Evolutionary conservation across 2,888 invertebrate species (phyloP).

Genomic region (Chloroclystis v-ata): DNA sequence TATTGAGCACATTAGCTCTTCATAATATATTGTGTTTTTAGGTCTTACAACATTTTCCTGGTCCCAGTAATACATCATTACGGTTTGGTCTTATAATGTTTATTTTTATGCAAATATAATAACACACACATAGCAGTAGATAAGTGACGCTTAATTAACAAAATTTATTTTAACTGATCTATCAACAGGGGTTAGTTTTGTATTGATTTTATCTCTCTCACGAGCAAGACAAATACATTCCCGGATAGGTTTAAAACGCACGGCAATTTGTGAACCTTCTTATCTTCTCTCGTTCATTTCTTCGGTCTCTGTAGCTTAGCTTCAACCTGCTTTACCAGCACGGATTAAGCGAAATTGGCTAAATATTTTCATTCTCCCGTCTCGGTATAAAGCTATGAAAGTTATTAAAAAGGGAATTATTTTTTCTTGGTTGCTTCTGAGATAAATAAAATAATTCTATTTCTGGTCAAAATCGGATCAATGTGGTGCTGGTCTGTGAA

Average conservation of each 20-base stretch:
- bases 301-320: constrained; percentile 41
- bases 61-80: no score
- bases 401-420: constrained; percentile 14
- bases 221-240: neutral
- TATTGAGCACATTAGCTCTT: no score
- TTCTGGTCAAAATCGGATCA: no score
- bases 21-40: no score
- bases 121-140: no score
- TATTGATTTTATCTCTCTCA: neutral
- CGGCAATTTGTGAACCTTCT: constrained; percentile 9
- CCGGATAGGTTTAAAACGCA: constrained; percentile 1
- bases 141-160: no score
- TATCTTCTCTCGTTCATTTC: constrained; percentile 11
- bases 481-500: no score
- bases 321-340: constrained; percentile 33
- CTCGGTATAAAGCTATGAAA: constrained; percentile 11
- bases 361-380: constrained; percentile 38
- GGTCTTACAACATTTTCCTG: no score
- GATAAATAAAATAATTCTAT: constrained; percentile 1
- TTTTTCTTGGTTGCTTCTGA: neutral
- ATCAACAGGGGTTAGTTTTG: neutral
- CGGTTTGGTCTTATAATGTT: no score
- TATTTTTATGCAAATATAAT: no score
- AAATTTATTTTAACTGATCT: no score
- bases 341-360: constrained; percentile 47